Evolutionary conservation across 2,113 vertebrate species (phyloP).

Genomic region (Cephalopholis sonnerati): DNA sequence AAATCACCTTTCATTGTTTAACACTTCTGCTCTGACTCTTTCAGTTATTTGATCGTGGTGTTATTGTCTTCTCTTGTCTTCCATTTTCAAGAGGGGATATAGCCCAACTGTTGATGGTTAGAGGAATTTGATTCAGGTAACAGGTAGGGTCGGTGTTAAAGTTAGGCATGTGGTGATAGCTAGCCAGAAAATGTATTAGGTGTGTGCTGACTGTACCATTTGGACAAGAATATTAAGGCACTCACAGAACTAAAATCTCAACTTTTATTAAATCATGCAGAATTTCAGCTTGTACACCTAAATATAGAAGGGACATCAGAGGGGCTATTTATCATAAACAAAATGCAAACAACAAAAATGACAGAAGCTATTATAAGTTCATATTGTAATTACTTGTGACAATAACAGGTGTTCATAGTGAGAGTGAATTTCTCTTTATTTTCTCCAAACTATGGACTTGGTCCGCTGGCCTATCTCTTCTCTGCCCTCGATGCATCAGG

Average conservation of each 20-base stretch:
- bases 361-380: neutral
- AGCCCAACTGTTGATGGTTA: no score
- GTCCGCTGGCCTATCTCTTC: slow-evolving; percentile 66
- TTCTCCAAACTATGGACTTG: neutral
- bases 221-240: neutral
- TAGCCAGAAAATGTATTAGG: neutral
- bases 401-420: neutral
- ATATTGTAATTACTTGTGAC: slow-evolving; percentile 10
- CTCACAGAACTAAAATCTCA: slow-evolving; percentile 5
- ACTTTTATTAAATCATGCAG: slow-evolving; percentile 38
- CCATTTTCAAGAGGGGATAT: no score
- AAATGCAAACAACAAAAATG: slow-evolving; percentile 2
- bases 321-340: neutral
- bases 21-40: no score
- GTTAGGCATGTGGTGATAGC: neutral
- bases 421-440: neutral
- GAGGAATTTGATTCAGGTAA: neutral
- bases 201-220: neutral
- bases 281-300: neutral
- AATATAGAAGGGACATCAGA: neutral
- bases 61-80: no score
- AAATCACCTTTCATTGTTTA: no score
- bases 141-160: neutral
- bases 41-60: no score
- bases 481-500: slow-evolving; percentile 67